Conservation (phyloP, 2,113 vertebrate genomes). For the Hydropotes inermis region DNA sequence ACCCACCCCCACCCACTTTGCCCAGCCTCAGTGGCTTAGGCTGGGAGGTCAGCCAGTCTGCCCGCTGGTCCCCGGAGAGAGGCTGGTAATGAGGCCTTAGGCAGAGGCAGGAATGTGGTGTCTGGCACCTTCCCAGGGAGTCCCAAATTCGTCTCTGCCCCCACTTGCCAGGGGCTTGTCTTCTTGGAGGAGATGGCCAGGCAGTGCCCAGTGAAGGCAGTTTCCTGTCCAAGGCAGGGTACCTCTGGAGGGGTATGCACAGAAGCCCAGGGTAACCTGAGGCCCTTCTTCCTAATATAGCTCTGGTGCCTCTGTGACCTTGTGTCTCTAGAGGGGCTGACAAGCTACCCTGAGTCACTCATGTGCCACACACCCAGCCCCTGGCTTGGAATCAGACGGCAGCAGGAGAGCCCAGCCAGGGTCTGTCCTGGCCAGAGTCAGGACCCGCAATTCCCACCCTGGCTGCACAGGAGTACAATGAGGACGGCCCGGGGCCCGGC, state of each 20-base stretch:
- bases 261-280: not conserved
- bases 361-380: not conserved
- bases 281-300: not conserved
- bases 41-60: not conserved
- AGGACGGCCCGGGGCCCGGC: not conserved
- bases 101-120: not conserved
- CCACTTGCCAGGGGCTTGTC: not conserved
- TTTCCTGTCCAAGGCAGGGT: not conserved
- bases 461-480: not conserved
- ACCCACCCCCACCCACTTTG: not conserved
- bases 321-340: not conserved
- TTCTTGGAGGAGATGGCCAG: not conserved
- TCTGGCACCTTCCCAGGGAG: conserved; percentile 46
- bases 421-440: not conserved
- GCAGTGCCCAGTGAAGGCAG: not conserved
- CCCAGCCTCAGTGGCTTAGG: not conserved
- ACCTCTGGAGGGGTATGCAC: not conserved
- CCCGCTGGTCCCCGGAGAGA: not conserved
- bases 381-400: not conserved
- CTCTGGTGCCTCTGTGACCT: not conserved
- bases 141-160: not conserved
- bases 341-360: not conserved
- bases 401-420: not conserved
- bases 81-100: not conserved
- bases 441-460: not conserved